Percentiles rank a stretch among this genome's conserved stretches.
phyloP scores from a whole-genome alignment of 2,888 invertebrate genomes.

The Drosophila mulleri region DNA sequence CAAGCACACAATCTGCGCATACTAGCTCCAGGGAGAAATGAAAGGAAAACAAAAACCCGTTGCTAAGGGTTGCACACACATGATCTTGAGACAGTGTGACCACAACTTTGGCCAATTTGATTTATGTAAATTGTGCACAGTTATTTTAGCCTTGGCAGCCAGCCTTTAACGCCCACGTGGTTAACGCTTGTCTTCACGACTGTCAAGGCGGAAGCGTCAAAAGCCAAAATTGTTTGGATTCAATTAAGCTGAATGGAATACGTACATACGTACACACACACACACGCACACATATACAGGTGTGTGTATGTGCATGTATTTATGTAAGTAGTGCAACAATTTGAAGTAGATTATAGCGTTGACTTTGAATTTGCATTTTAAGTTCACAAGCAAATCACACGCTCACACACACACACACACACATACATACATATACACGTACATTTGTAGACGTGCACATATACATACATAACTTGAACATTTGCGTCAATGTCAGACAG shows the following conservation, averaged over 20 bases:
- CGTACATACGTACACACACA: constrained; percentile 5
- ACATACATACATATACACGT: not conserved
- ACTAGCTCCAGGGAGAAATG: not conserved
- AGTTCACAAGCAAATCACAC: constrained; percentile 48
- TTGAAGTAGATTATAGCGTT: constrained; percentile 37
- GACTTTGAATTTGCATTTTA: constrained; percentile 66
- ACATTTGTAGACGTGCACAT: not conserved
- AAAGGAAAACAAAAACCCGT: not conserved
- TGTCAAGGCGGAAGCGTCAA: constrained; percentile 44
- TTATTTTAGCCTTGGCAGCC: constrained; percentile 35
- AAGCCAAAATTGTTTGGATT: constrained; percentile 11
- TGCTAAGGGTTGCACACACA: constrained; percentile 18
- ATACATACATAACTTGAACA: constrained; percentile 28
- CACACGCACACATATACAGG: not conserved
- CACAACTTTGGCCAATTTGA: not conserved
- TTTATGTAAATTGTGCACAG: constrained; percentile 19
- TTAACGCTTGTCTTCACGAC: constrained; percentile 14
- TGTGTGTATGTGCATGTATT: constrained; percentile 5
- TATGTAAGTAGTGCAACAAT: constrained; percentile 26
- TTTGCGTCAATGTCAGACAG: constrained; percentile 72
- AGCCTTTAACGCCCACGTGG: constrained; percentile 33
- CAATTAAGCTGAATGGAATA: constrained; percentile 39
- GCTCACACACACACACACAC: not conserved
- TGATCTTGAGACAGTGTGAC: constrained; percentile 22
- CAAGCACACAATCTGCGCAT: not conserved